Percentiles rank a stretch among this genome's conserved stretches.
These are phyloP conservation scores for Polia nebulosa DNA, from an alignment of 2,888 invertebrate genomes.

Conservation along the genomic window DNA sequence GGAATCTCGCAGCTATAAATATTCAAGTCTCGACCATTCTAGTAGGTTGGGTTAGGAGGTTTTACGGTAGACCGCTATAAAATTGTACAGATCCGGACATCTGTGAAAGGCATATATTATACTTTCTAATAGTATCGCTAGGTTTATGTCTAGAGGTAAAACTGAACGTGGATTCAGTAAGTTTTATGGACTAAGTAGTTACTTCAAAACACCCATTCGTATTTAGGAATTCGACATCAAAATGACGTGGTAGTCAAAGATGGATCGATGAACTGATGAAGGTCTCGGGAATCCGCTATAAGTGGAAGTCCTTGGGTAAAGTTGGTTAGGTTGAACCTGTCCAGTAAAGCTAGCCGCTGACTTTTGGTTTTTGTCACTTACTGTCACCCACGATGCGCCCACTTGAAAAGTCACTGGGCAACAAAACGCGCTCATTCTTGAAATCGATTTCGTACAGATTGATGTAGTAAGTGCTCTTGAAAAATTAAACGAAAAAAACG, in stretches of 20 bases:
- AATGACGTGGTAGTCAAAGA: background rate
- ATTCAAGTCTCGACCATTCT: constrained; percentile 37
- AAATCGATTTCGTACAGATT: no score
- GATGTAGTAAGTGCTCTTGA: no score
- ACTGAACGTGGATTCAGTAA: background rate
- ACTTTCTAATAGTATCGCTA: constrained; percentile 39
- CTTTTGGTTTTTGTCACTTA: no score
- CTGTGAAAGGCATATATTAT: constrained; percentile 37
- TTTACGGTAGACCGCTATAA: constrained; percentile 51
- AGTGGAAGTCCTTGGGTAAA: background rate
- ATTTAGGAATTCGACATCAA: background rate
- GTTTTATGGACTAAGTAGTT: background rate
- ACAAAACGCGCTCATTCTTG: no score
- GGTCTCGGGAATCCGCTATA: no score
- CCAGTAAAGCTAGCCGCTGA: no score
- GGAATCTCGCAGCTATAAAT: constrained; percentile 40
- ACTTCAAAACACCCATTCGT: background rate
- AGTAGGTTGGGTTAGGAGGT: constrained; percentile 47
- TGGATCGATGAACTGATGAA: background rate
- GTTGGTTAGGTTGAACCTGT: no score
- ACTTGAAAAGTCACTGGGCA: no score
- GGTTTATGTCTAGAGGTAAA: constrained; percentile 11
- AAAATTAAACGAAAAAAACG: no score
- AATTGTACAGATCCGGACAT: constrained; percentile 39
- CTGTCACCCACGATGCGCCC: no score